A percentile compares a stretch with the other conserved stretches of the same genome.
These are phyloP conservation scores for Oncorhynchus nerka DNA, from an alignment of 2,113 vertebrate species.

Conservation along the genomic window DNA sequence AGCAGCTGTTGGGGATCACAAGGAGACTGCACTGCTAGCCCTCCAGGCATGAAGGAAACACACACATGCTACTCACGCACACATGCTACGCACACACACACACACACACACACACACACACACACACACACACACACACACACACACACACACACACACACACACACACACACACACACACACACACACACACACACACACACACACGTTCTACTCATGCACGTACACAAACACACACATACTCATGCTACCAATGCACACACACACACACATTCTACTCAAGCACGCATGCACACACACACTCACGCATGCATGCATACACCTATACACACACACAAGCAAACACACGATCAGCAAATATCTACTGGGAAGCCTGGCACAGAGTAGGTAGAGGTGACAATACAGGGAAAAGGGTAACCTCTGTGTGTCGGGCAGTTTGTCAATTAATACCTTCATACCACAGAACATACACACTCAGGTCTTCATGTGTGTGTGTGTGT, in stretches of 20 bases:
- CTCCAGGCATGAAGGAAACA: constrained; percentile 4
- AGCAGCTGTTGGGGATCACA: constrained; percentile 29
- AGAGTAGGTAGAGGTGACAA: too few relatives aligned
- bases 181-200: neutral
- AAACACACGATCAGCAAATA: neutral
- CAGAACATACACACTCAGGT: neutral
- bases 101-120: neutral
- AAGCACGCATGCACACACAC: neutral
- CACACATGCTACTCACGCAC: neutral
- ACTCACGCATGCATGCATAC: neutral
- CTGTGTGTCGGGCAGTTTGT: too few relatives aligned
- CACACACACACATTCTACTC: constrained; percentile 5
- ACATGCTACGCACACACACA: constrained; percentile 2
- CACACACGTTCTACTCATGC: neutral
- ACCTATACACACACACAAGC: neutral
- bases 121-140: too few relatives aligned
- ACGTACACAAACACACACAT: constrained; percentile 1
- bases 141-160: neutral
- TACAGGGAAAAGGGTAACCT: too few relatives aligned
- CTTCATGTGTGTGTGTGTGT: neutral
- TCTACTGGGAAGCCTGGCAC: too few relatives aligned
- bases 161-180: neutral
- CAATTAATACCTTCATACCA: neutral
- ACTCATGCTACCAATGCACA: neutral
- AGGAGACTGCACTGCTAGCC: constrained; percentile 1